Base-by-base conservation (phyloP, 2,113 vertebrate species). In the Grammomys surdaster region DNA sequence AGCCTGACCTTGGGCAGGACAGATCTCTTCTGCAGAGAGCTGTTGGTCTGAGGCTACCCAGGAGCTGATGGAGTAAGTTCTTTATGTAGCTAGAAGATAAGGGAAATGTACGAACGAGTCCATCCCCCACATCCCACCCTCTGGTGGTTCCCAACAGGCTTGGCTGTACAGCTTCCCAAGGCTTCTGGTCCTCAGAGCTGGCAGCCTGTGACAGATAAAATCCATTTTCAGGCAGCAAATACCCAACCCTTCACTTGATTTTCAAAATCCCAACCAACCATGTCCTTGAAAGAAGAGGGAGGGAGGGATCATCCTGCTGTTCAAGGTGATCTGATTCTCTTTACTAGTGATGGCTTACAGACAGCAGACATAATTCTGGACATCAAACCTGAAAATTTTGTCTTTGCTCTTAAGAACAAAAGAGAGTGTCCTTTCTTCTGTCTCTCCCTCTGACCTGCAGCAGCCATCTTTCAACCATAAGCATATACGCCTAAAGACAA, bases 401-500 rank as follows among this genome's bases (percentile, higher is more conserved):
- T 70, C 36, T 56, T 89, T n/a, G 72, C 67, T 67, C 82, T 91
- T 91, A 76, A 85, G 86, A 76, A 88, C 24, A 12, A 63, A 51
- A 81, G 19, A 54, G 26, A 73, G 33, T n/a, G 10, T 73, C 48
- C 28, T 51, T 91, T 78, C 75, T 77, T 67, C 36, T 89, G 31
- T 86, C 33, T 93, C 46, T 89, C 89, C 9, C n/a, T 75, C n/a
- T 73, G 72, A 73, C n/a, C 72, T 90, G 16, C 19, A 91, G 76
- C 89, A 85, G 36, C 69, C 67, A 40, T 87, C 46, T 58, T 81
- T 28, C n/a, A 46, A n/a, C 86, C 43, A 67, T 76, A 73, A 96
- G 76, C 54, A 28, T 19, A 63, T n/a, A 81, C 20, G 13, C 26
- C 13, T 93, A 90, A 90, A 95, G 36, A 88, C 36, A 89, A 93